Base-by-base conservation (phyloP, 2,113 vertebrate genomes). In the Chaetorhynchus papuensis region DNA sequence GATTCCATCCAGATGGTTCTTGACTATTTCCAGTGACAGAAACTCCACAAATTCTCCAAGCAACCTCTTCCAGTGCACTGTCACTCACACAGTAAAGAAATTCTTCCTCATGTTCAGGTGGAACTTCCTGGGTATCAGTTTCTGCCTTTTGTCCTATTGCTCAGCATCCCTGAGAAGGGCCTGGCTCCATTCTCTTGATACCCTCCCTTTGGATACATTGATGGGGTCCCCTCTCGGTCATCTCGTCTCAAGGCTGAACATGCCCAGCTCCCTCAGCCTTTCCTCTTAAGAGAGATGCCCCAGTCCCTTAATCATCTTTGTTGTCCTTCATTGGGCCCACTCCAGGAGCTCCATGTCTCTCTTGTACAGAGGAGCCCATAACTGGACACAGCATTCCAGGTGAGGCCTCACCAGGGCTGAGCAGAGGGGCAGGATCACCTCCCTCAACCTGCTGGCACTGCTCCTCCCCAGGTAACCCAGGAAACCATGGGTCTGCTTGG, bases 401-500 rank as follows among this genome's bases (percentile, higher is more conserved):
- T 45, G 28, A 39, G 16, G 28, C 53, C 39, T 41, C 16, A 7
- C 7, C 20, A 16, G 30, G 20, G 69, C 39, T n/a, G 10, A 75
- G n/a, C 3, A 75, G 39, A 68, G 20, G 13, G 39, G 6, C 30
- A 61, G 11, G 24, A 41, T 47, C 35, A 61, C 14, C 10, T 18
- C n/a, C 3, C 24, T 31, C 1, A 10, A 49, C 10, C 9, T 69
- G 78, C 26, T 47, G n/a, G 30, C 30, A 41, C 0, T 69, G 27
- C 35, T 69, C 13, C 19, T 61, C 18, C 17, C 19, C 20, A 11
- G 16, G 21, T 15, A 61, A 17, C 4, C 15, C 14, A 61, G 47
- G n/a, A 47, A 31, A 41, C 12, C 24, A 42, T 3, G 9, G 21
- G 26, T 41, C 26, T 49, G 30, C 24, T 49, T 70, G 52, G 45